Percentiles rank a stretch among this genome's conserved stretches.
phyloP scores from a whole-genome alignment of 2,113 vertebrate species.

The Chrysemys picta region DNA sequence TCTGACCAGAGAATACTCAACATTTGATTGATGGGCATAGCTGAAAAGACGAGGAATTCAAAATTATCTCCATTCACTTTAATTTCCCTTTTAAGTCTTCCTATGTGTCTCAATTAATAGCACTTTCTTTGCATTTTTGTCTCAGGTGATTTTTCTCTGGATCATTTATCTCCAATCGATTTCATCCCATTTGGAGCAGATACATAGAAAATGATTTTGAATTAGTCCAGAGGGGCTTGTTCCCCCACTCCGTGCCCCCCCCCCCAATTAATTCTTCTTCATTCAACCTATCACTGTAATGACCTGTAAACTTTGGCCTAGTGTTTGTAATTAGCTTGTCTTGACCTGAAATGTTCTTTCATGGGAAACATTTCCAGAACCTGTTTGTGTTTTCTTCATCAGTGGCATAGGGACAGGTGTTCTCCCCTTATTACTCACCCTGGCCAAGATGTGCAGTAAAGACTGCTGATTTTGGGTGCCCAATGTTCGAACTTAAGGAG shows the following conservation, averaged over 20 bases:
- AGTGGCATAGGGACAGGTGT: accelerated
- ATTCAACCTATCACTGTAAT: accelerated
- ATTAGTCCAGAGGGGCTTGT: neutral
- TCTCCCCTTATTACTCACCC: accelerated
- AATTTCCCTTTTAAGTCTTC: neutral
- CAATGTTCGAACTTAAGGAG: neutral
- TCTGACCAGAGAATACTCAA: neutral
- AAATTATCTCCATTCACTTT: neutral
- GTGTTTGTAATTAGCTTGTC: neutral
- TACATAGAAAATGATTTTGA: neutral
- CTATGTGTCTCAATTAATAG: neutral
- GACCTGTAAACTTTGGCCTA: neutral
- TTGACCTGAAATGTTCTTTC: neutral
- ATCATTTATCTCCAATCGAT: neutral
- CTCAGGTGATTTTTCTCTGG: neutral
- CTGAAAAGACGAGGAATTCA: neutral
- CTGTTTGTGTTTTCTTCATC: accelerated
- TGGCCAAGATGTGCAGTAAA: neutral
- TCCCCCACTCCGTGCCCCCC: neutral
- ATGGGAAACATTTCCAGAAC: neutral
- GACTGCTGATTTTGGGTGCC: accelerated
- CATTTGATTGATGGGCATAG: neutral
- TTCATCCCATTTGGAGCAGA: neutral
- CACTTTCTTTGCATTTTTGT: neutral
- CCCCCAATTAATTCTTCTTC: neutral